Conservation (phyloP, 2,797 vertebrate genomes). For the Eulemur mongoz region DNA sequence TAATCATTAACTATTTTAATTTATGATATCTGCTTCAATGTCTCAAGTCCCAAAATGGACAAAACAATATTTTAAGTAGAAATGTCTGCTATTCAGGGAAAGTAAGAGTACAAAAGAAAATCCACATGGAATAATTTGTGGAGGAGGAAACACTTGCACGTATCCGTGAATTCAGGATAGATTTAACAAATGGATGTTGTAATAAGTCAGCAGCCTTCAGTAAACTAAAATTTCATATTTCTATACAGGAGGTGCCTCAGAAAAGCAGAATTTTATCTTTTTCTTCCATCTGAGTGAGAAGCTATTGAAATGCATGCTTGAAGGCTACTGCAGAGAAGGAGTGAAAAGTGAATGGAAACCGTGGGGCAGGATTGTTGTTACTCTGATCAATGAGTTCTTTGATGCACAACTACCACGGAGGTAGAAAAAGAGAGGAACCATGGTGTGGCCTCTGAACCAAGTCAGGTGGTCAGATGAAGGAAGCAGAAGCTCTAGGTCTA, state of each 20-base stretch:
- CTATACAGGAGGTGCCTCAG: not conserved
- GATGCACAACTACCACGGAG: not conserved
- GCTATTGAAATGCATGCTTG: not conserved
- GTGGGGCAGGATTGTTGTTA: not conserved
- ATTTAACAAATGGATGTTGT: not conserved
- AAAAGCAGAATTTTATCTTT: not conserved
- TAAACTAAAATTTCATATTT: not conserved
- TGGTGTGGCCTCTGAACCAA: not conserved
- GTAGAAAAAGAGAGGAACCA: not conserved
- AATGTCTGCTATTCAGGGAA: not conserved
- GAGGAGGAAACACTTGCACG: not conserved
- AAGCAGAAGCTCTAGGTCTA: not conserved
- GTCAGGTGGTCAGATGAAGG: not conserved
- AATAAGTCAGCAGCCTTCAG: not conserved
- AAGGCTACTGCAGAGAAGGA: not conserved
- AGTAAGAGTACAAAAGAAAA: not conserved
- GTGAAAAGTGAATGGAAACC: too few relatives aligned
- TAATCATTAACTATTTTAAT: conserved; percentile 12
- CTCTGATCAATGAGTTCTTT: not conserved
- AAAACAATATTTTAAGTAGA: not conserved
- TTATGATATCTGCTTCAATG: not conserved
- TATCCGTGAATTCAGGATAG: not conserved
- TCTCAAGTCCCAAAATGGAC: not conserved
- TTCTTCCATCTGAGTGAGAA: not conserved
- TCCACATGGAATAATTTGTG: not conserved